Conservation (phyloP, 2,113 vertebrate genomes). For the Neolamprologus brichardi region DNA sequence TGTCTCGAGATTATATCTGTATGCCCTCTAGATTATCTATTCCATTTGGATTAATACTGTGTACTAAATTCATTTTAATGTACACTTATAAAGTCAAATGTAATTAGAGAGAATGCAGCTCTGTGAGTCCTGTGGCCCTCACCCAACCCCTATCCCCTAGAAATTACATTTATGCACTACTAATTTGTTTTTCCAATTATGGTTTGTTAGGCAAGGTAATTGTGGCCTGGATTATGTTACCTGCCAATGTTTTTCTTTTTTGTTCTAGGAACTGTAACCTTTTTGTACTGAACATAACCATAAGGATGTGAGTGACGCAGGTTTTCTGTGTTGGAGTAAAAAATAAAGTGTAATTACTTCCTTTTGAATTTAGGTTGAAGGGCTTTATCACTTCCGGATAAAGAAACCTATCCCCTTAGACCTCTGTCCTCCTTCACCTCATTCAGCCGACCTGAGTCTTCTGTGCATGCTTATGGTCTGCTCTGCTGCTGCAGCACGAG, state of each 20-base stretch:
- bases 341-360: neutral
- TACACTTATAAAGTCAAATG: neutral
- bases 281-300: neutral
- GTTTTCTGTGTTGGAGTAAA: neutral
- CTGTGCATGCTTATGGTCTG: neutral
- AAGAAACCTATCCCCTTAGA: neutral
- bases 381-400: neutral
- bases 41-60: slow-evolving; percentile 35
- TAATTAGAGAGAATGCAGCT: neutral
- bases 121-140: neutral
- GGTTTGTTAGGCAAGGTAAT: neutral
- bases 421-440: neutral
- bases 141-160: neutral
- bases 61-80: neutral
- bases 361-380: neutral
- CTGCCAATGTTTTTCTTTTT: neutral
- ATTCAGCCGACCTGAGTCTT: neutral
- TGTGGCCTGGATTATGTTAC: slow-evolving; percentile 8
- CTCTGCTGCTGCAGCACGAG: neutral
- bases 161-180: neutral
- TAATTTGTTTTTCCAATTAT: slow-evolving; percentile 24
- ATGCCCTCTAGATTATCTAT: neutral
- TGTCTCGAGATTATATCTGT: slow-evolving; percentile 10
- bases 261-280: neutral
- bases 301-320: neutral